A percentile compares a stretch with the other conserved stretches of the same genome.
These are phyloP conservation scores for Passer domesticus DNA, from an alignment of 2,113 vertebrate genomes.

Conservation along the genomic window DNA sequence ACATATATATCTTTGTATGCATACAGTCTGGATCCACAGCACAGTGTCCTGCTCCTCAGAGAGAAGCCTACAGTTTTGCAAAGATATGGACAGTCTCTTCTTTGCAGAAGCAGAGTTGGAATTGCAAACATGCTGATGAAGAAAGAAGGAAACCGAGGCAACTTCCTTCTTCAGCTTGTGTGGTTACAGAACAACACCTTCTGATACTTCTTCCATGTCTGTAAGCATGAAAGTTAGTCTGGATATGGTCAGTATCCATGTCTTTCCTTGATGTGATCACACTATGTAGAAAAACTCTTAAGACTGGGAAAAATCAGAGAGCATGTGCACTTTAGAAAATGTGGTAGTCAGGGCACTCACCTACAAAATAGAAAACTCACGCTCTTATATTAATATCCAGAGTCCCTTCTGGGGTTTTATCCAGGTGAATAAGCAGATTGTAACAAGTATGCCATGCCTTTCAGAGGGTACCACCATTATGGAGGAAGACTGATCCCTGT, in stretches of 20 bases:
- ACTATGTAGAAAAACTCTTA: background rate
- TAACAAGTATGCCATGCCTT: background rate
- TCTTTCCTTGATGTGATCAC: background rate
- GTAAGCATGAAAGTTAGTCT: background rate
- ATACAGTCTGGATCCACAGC: background rate
- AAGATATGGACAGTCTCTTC: background rate
- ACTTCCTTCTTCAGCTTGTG: background rate
- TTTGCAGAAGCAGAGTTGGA: background rate
- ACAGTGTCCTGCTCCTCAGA: background rate
- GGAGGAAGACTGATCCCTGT: background rate
- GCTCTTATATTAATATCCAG: background rate
- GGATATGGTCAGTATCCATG: background rate
- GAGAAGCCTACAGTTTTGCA: background rate
- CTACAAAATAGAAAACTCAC: background rate
- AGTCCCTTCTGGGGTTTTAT: background rate
- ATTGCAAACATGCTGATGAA: rapidly evolving
- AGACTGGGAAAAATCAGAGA: background rate
- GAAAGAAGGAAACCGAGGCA: background rate
- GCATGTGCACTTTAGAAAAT: background rate
- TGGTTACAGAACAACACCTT: background rate
- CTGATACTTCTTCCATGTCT: background rate
- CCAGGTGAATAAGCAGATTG: background rate
- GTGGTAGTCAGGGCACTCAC: background rate
- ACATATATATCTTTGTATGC: rapidly evolving
- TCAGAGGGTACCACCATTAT: background rate